Evolutionary conservation across 2,888 invertebrate genomes (phyloP).

Genomic region (Polia nebulosa): DNA sequence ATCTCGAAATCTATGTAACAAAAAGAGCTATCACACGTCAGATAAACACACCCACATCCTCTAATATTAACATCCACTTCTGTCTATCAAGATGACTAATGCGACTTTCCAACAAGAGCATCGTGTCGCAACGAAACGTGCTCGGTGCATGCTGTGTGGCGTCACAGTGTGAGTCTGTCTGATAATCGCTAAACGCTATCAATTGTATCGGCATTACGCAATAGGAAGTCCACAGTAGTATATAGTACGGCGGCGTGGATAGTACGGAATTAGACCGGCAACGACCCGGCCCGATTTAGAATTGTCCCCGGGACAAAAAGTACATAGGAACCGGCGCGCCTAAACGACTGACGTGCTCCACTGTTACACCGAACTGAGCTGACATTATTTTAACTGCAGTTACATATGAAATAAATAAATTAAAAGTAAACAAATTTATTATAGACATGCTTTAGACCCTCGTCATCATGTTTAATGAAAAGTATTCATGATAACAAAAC

Average conservation of each 20-base stretch:
- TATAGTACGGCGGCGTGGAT: conserved; percentile 67
- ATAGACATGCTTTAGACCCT: too few relatives aligned
- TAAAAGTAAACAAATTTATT: too few relatives aligned
- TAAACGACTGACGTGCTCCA: conserved; percentile 74
- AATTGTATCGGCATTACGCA: conserved; percentile 83
- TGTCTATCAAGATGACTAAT: conserved; percentile 64
- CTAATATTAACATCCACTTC: conserved; percentile 56
- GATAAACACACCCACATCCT: conserved; percentile 66
- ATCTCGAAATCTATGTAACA: conserved; percentile 66
- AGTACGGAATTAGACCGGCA: conserved; percentile 84
- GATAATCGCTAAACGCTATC: conserved; percentile 64
- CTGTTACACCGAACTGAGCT: conserved; percentile 65
- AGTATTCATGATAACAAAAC: too few relatives aligned
- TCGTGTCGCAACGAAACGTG: conserved; percentile 36
- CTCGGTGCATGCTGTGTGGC: conserved; percentile 46
- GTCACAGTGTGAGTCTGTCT: conserved; percentile 49
- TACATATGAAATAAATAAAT: not conserved
- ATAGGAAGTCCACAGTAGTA: conserved; percentile 81
- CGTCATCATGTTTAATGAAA: too few relatives aligned
- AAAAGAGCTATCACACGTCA: conserved; percentile 66
- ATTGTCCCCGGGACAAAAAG: conserved; percentile 86
- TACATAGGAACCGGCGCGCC: conserved; percentile 80
- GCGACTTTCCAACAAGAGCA: conserved; percentile 59
- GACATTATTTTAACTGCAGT: not conserved
- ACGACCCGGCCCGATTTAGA: conserved; percentile 86